Conservation (phyloP, 2,797 vertebrate genomes). For the Cuniculus paca region DNA sequence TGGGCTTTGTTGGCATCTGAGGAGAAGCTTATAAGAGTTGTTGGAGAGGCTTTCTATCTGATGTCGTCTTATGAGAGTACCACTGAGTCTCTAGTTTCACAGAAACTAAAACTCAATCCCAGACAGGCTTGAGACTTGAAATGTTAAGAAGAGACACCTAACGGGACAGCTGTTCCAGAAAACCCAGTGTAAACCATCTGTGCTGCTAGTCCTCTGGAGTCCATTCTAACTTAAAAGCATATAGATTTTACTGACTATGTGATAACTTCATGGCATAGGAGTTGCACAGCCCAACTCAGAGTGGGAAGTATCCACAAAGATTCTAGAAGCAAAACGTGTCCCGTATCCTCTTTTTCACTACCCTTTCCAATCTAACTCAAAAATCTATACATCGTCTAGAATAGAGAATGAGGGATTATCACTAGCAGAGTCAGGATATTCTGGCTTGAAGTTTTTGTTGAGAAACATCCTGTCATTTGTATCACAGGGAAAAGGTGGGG, state of each 20-base stretch:
- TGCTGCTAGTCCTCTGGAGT: too few relatives aligned
- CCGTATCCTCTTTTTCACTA: neutral
- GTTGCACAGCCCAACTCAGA: neutral
- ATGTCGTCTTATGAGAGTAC: neutral
- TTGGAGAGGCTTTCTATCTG: neutral
- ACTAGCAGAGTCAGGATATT: neutral
- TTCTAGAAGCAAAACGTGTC: neutral
- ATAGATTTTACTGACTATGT: neutral
- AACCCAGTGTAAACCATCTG: neutral
- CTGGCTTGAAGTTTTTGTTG: neutral
- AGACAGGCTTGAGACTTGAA: neutral
- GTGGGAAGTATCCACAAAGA: neutral
- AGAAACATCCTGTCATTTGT: neutral
- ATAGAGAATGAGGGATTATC: neutral
- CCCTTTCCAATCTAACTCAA: neutral
- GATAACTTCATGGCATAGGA: rapidly evolving
- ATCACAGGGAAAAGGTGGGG: neutral
- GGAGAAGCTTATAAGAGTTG: neutral
- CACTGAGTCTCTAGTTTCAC: neutral
- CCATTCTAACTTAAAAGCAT: neutral
- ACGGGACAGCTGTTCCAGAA: neutral
- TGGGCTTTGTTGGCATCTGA: neutral
- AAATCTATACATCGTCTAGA: neutral
- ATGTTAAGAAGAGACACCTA: neutral
- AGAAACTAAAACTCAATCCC: neutral